Evolutionary conservation across 2,888 invertebrate species (phyloP).

Genomic region (Acholoe squamosa): DNA sequence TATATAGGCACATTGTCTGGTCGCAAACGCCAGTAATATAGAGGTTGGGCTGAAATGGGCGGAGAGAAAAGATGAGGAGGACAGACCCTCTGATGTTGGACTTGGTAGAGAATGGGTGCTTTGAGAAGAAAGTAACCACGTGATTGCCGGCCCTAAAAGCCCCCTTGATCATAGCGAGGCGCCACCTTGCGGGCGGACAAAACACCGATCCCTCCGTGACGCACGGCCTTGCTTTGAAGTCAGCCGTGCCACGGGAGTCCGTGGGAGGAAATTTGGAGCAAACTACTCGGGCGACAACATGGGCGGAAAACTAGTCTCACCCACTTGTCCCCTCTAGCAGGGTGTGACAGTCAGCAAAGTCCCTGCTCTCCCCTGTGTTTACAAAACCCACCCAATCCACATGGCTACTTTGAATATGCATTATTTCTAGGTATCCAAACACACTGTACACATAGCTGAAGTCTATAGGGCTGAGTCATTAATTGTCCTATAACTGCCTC

Average conservation of each 20-base stretch:
- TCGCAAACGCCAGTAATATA: not conserved
- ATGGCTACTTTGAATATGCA: no score
- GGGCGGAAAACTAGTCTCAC: no score
- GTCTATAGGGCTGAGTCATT: no score
- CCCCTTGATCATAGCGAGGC: not conserved
- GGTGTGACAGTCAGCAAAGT: no score
- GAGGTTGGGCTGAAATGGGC: no score
- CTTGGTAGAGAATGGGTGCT: not conserved
- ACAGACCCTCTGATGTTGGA: not conserved
- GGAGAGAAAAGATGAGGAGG: no score
- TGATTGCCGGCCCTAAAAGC: not conserved
- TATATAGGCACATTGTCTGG: not conserved
- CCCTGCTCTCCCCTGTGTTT: no score
- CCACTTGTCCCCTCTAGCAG: no score
- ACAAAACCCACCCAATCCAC: no score
- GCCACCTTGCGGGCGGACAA: not conserved
- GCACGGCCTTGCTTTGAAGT: not conserved
- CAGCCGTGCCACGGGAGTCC: not conserved
- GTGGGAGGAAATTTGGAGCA: not conserved
- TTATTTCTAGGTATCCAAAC: no score
- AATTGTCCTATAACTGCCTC: no score
- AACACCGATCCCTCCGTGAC: not conserved
- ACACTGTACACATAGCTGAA: no score
- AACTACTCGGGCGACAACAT: constrained; percentile 1
- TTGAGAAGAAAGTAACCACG: not conserved